Evolutionary conservation across 2,888 invertebrate genomes (phyloP), one percentile per base, ranked within the genome.

Genomic region (Mycalesis mineus): DNA sequence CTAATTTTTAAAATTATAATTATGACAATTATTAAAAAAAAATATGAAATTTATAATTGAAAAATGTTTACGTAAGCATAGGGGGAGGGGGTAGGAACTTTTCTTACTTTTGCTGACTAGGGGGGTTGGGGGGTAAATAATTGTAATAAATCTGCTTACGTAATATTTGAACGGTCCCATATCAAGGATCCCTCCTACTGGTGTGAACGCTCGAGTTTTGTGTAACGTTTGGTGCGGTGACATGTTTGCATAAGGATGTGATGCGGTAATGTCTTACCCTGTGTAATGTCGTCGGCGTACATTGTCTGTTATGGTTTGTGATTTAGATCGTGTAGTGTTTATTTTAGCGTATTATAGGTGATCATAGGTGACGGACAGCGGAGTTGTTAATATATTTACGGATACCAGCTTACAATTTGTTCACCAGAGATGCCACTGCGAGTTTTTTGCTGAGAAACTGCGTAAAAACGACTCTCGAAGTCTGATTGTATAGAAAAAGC

Each of bases 141-240:
- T n/a, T n/a, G n/a, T n/a, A n/a, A n/a, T n/a, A n/a, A n/a, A n/a
- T n/a, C n/a, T n/a, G n/a, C n/a, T 22, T 22, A 22, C 2, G 2
- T 22, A 22, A 22, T 22, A 5, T 11, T n/a, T 6, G 22, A 28
- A 11, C n/a, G n/a, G 42, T n/a, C n/a, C n/a, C 22, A 28, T 11
- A 11, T 42, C 4, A 28, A 42, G 42, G 42, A 1, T n/a, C 22
- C n/a, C 42, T 41, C 40, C 39, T 41, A 41, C n/a, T 11, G 22
- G 7, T 42, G 42, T 41, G 40, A 9, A 42, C 22, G 22, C 22
- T 42, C 42, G 22, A 42, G n/a, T 6, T 11, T 42, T 39, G 13
- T 55, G 37, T 56, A 44, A 48, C 41, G 48, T 52, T 54, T 57
- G 68, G 59, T 69, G 68, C 66, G 75, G 81, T 83, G 84, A 80